Evolutionary conservation across 2,888 invertebrate genomes (phyloP).

Genomic region (Caenorhabditis wallacei): DNA sequence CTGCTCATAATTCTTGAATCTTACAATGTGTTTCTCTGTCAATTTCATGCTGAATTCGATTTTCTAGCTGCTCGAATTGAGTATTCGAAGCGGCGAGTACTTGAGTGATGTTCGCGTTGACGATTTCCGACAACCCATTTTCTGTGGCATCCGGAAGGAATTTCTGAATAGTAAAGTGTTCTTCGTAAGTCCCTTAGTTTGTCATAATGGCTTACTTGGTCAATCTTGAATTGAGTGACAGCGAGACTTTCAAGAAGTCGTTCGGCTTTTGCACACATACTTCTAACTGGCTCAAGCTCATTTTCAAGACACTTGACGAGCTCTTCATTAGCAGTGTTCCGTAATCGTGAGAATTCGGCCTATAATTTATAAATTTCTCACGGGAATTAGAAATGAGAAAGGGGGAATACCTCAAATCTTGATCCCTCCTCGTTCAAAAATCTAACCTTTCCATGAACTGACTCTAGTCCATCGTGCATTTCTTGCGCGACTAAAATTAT

Average conservation of each 20-base stretch:
- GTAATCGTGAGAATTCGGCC: conserved; percentile 74
- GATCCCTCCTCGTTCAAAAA: conserved; percentile 69
- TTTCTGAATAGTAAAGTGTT: conserved; percentile 64
- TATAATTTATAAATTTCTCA: conserved; percentile 40
- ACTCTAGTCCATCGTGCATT: conserved; percentile 60
- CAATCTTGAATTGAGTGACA: conserved; percentile 68
- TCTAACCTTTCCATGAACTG: conserved; percentile 61
- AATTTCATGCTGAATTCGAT: conserved; percentile 68
- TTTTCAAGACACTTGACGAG: conserved; percentile 70
- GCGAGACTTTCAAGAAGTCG: conserved; percentile 73
- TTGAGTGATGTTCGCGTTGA: conserved; percentile 70
- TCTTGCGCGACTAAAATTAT: conserved; percentile 68
- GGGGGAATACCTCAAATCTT: conserved; percentile 61
- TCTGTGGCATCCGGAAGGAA: conserved; percentile 65
- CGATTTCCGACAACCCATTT: conserved; percentile 68
- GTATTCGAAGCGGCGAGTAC: conserved; percentile 68
- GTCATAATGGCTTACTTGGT: conserved; percentile 63
- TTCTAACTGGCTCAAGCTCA: conserved; percentile 75
- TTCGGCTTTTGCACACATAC: conserved; percentile 75
- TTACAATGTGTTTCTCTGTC: conserved; percentile 67
- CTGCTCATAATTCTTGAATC: conserved; percentile 7
- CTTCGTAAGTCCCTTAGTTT: neutral
- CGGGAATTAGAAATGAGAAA: neutral
- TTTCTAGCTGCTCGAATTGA: conserved; percentile 70
- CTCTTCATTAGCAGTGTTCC: conserved; percentile 74